phyloP scores from a whole-genome alignment of 2,888 invertebrate species.

The Aproaerema taeniolella region DNA sequence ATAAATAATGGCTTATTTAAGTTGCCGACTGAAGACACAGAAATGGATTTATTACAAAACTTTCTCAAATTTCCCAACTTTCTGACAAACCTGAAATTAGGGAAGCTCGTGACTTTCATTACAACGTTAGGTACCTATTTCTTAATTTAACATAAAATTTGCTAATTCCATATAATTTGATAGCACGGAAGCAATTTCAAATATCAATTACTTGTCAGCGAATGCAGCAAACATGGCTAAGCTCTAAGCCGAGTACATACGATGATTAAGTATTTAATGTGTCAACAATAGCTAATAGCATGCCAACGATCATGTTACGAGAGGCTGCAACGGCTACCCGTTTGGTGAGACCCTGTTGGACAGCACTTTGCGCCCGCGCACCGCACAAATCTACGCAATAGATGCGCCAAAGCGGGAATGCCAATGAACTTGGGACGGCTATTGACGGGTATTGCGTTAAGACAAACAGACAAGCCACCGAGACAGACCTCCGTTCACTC shows the following conservation, averaged over 20 bases:
- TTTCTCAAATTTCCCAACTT: slow-evolving; percentile 6
- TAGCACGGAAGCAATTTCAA: background rate
- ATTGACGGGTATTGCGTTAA: slow-evolving; percentile 77
- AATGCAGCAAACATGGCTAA: slow-evolving; percentile 39
- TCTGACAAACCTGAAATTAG: slow-evolving; percentile 2
- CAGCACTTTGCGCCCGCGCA: slow-evolving; percentile 35
- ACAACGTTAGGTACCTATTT: background rate
- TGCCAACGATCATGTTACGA: slow-evolving; percentile 63
- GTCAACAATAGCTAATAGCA: slow-evolving; percentile 67
- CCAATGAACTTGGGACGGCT: slow-evolving; percentile 73
- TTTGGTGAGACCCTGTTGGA: slow-evolving; percentile 46
- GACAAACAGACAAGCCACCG: slow-evolving; percentile 70
- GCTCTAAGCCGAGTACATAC: slow-evolving; percentile 50
- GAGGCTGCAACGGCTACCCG: slow-evolving; percentile 31
- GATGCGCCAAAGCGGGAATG: slow-evolving; percentile 71
- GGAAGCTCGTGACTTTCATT: slow-evolving; percentile 1
- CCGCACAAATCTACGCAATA: slow-evolving; percentile 69
- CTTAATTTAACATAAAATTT: background rate
- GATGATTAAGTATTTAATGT: slow-evolving; percentile 63
- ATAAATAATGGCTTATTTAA: too few species aligned
- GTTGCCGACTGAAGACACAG: too few species aligned
- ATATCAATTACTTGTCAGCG: slow-evolving; percentile 4
- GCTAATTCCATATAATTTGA: too few species aligned
- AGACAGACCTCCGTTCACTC: slow-evolving; percentile 70
- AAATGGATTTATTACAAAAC: slow-evolving; percentile 11